Percentiles rank a stretch among this genome's conserved stretches.
Evolutionary conservation across 2,797 vertebrate species (phyloP).

Genomic region (Phalanger gymnotis): DNA sequence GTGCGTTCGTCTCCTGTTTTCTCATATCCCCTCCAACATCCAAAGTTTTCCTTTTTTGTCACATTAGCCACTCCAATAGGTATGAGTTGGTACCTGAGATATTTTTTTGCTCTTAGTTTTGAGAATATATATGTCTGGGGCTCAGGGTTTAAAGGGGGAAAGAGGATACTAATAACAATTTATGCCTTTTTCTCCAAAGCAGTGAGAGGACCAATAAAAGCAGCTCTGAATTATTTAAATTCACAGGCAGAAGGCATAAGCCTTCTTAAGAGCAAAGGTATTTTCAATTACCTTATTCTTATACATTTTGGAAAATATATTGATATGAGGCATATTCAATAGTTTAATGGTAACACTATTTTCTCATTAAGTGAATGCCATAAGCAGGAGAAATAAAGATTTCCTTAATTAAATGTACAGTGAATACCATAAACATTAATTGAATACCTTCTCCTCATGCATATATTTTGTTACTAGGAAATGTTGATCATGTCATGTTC

Average conservation of each 20-base stretch:
- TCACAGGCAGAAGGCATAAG: constrained; percentile 57
- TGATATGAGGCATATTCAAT: constrained; percentile 57
- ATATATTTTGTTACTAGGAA: constrained; percentile 68
- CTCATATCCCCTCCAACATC: too few species aligned
- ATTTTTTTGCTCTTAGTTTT: background rate
- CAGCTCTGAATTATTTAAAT: constrained; percentile 66
- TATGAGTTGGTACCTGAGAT: background rate
- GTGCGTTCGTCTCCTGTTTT: too few species aligned
- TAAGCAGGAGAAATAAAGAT: constrained; percentile 69
- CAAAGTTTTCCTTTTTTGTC: too few species aligned
- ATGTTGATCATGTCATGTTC: constrained; percentile 57
- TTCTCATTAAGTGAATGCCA: constrained; percentile 60
- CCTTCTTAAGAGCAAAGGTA: constrained; percentile 65
- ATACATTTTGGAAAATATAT: constrained; percentile 57
- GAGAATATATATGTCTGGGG: background rate
- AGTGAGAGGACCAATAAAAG: constrained; percentile 46
- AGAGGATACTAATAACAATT: constrained; percentile 58
- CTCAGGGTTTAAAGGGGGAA: background rate
- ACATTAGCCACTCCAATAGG: too few species aligned
- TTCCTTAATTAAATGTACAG: constrained; percentile 73
- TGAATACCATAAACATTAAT: constrained; percentile 72
- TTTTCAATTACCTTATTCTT: constrained; percentile 60
- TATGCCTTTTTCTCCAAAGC: constrained; percentile 68
- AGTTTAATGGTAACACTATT: constrained; percentile 66
- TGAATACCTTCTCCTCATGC: constrained; percentile 67